Evolutionary conservation across 1,140 invertebrate species (phyloP).

Genomic region (Zaprionus taronus): DNA sequence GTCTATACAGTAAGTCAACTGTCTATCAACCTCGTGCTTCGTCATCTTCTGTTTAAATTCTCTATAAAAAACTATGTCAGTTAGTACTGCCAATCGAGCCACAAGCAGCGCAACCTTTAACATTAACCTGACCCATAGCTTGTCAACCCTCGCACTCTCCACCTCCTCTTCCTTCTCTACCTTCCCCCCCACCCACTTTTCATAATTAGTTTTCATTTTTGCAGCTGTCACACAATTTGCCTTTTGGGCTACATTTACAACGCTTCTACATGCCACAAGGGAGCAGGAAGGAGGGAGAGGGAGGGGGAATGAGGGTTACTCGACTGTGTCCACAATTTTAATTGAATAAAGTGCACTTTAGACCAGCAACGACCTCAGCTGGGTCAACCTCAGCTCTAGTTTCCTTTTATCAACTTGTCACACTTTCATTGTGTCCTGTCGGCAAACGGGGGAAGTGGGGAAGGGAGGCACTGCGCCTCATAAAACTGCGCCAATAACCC

Average conservation of each 20-base stretch:
- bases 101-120: slow-evolving; percentile 42
- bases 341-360: slow-evolving; percentile 80
- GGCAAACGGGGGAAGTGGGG: slow-evolving; percentile 12
- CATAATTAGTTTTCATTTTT: slow-evolving; percentile 70
- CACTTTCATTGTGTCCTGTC: slow-evolving; percentile 71
- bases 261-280: slow-evolving; percentile 55
- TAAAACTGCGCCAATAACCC: slow-evolving; percentile 80
- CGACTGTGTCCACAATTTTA: slow-evolving; percentile 57
- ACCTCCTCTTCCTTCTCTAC: background rate
- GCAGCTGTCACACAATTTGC: slow-evolving; percentile 71
- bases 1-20: too few relatives aligned
- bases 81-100: slow-evolving; percentile 36
- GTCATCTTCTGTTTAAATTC: background rate
- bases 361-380: slow-evolving; percentile 17
- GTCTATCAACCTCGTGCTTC: too few relatives aligned
- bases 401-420: slow-evolving; percentile 65
- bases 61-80: slow-evolving; percentile 51
- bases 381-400: slow-evolving; percentile 5
- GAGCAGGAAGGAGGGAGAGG: background rate
- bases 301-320: background rate
- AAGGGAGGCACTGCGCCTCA: slow-evolving; percentile 41
- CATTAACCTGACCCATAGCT: slow-evolving; percentile 51
- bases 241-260: slow-evolving; percentile 69
- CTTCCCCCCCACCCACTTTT: slow-evolving; percentile 22
- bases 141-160: background rate